These are phyloP conservation scores for Rhinichthys klamathensis DNA, from an alignment of 2,113 vertebrate species.

Conservation along the genomic window DNA sequence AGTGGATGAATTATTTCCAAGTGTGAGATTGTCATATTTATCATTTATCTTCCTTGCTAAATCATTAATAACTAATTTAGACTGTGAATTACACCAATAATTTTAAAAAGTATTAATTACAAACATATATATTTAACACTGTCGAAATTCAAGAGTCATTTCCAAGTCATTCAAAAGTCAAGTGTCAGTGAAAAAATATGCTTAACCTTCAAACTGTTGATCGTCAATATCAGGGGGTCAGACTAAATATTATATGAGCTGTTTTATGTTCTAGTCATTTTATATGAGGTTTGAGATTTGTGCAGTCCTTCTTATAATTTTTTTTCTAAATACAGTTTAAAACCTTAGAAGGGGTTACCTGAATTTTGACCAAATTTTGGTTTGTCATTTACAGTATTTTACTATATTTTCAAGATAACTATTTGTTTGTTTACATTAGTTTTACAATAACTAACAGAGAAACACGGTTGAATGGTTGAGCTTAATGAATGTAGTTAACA, in stretches of 20 bases:
- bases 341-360: too few relatives aligned
- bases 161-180: neutral
- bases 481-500: too few relatives aligned
- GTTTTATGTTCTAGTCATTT: too few relatives aligned
- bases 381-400: too few relatives aligned
- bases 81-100: conserved; percentile 33
- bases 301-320: neutral
- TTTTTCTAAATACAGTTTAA: too few relatives aligned
- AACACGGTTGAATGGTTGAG: too few relatives aligned
- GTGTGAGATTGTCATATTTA: conserved; percentile 29
- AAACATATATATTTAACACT: neutral
- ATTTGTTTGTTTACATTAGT: too few relatives aligned
- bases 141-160: neutral
- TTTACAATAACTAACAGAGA: too few relatives aligned
- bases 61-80: conserved; percentile 52
- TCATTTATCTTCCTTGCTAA: conserved; percentile 47
- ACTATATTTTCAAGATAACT: too few relatives aligned
- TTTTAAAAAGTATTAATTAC: conserved; percentile 16
- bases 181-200: neutral
- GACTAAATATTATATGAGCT: neutral
- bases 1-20: conserved; percentile 31
- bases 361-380: too few relatives aligned
- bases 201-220: conserved; percentile 20
- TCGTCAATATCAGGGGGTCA: neutral
- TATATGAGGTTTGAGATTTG: neutral